Evolutionary conservation across 2,797 vertebrate genomes (phyloP).

Genomic region (Peromyscus melanophrys): DNA sequence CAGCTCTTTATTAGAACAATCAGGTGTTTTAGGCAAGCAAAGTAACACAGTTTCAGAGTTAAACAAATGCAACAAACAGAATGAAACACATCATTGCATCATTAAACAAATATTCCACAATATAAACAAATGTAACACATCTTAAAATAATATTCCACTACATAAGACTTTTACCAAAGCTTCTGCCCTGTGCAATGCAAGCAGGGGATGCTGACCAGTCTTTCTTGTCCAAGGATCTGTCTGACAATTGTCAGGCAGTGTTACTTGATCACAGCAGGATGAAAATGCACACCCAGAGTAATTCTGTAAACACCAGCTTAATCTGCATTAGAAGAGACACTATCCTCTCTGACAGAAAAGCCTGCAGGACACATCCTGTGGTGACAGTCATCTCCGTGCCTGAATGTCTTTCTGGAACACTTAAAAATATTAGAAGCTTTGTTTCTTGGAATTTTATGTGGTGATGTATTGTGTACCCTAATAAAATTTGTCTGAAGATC

Average conservation of each 20-base stretch:
- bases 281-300: conserved; percentile 94
- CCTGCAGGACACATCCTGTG: conserved; percentile 92
- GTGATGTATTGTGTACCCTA: too few species aligned
- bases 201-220: conserved; percentile 72
- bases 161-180: conserved; percentile 56
- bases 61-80: neutral
- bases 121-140: neutral
- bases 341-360: conserved; percentile 95
- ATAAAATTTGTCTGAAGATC: too few species aligned
- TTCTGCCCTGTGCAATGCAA: conserved; percentile 67
- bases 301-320: conserved; percentile 98
- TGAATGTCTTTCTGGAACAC: conserved; percentile 94
- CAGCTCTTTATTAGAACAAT: neutral
- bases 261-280: conserved; percentile 93
- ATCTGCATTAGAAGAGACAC: conserved; percentile 97
- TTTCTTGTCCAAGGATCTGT: conserved; percentile 89
- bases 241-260: conserved; percentile 93
- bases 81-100: neutral
- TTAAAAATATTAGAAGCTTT: conserved; percentile 94
- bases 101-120: neutral
- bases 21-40: neutral
- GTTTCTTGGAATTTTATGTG: conserved; percentile 78
- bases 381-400: conserved; percentile 91
- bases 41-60: neutral
- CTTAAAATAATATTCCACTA: neutral